A percentile compares a stretch with the other conserved stretches of the same genome.
Conservation (phyloP, 1,140 invertebrate genomes). For the Caenorhabditis inopinata region DNA sequence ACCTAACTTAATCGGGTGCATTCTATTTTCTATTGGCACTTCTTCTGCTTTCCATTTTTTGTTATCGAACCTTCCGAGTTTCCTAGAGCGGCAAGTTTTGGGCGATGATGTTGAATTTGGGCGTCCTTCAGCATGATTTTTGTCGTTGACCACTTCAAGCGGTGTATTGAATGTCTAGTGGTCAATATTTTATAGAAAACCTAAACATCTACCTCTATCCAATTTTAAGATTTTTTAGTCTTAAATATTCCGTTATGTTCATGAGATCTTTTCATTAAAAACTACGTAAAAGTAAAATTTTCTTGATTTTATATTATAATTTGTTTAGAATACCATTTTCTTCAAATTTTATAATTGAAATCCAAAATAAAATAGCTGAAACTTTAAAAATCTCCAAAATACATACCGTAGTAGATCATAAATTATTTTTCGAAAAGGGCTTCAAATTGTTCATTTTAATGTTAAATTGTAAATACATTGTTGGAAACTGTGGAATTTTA, state of each 20-base stretch:
- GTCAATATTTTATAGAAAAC: background rate
- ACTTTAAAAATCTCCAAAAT: no score
- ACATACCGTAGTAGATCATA: no score
- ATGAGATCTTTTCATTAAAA: no score
- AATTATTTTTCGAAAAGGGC: no score
- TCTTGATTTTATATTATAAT: background rate
- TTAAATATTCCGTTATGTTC: no score
- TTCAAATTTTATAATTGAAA: no score
- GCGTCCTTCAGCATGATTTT: constrained; percentile 25
- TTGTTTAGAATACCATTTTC: background rate
- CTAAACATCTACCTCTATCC: background rate
- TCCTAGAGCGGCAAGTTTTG: background rate
- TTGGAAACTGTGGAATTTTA: no score
- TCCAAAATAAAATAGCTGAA: no score
- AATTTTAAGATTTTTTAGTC: no score
- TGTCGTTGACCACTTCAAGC: constrained; percentile 17
- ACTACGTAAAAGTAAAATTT: no score
- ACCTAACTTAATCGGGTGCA: constrained; percentile 30
- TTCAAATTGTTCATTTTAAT: no score
- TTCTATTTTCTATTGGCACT: constrained; percentile 16
- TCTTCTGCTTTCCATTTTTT: background rate
- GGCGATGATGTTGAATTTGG: background rate
- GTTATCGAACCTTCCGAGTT: constrained; percentile 17
- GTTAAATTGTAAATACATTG: no score
- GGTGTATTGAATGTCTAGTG: constrained; percentile 33